Conservation (phyloP, 1,140 invertebrate genomes). For the Bombus superbus region DNA sequence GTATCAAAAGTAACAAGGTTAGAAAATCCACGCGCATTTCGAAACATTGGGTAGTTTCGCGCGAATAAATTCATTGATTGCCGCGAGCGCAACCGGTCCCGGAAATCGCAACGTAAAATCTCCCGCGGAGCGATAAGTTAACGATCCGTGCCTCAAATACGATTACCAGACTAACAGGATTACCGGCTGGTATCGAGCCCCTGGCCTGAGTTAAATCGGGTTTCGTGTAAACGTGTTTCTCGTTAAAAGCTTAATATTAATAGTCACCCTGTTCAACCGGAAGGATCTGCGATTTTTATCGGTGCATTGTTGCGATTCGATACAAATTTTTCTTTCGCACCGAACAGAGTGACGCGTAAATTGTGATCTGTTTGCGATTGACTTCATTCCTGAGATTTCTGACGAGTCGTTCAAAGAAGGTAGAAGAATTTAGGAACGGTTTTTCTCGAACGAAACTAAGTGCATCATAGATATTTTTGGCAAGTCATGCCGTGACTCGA, state of each 20-base stretch:
- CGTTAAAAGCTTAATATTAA: conserved; percentile 72
- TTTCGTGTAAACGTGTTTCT: conserved; percentile 68
- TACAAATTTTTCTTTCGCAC: background rate
- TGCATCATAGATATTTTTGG: no score
- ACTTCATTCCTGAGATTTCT: no score
- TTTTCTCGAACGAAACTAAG: no score
- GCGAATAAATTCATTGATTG: conserved; percentile 53
- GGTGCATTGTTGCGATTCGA: background rate
- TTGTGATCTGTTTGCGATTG: no score
- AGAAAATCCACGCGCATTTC: background rate
- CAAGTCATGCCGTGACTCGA: no score
- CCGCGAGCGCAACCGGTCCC: conserved; percentile 42
- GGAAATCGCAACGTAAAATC: conserved; percentile 71
- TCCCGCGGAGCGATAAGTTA: conserved; percentile 72
- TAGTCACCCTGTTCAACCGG: conserved; percentile 44
- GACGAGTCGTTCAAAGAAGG: no score
- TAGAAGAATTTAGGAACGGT: no score
- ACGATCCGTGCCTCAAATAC: conserved; percentile 72
- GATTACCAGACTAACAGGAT: conserved; percentile 70
- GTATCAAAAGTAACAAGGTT: background rate
- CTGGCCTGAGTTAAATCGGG: conserved; percentile 68
- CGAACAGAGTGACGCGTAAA: no score
- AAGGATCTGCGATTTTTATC: conserved; percentile 20
- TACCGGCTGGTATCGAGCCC: conserved; percentile 69
- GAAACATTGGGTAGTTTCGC: background rate